Evolutionary conservation across 2,797 vertebrate genomes (phyloP), one percentile per base, ranked within the genome.

Genomic region (Sitta carolinensis): DNA sequence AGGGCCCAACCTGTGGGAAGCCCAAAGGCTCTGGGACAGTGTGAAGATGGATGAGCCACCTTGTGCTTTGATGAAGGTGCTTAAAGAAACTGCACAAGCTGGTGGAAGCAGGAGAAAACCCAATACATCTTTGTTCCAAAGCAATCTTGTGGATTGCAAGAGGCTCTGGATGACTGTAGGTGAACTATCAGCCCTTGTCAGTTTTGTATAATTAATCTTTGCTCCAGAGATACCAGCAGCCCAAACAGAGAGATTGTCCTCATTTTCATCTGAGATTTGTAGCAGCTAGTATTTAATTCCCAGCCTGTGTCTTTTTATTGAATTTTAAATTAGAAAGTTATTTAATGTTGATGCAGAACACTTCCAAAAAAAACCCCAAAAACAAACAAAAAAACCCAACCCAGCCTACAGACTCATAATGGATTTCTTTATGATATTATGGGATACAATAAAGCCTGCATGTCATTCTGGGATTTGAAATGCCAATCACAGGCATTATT

Each of bases 281-380:
- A 78, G 87, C 79, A 68, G 43, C 69, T 83, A 73, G 36, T 59
- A 17, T 81, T 94, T 84, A 84, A 92, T 92, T 91, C 62, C 78
- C 70, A 78, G 36, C 12, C 55, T 82, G 36, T 76, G 52, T 48
- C 62, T 94, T 94, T 89, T 96, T 62, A 82, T 61, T 95, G 93
- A 42, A 38, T 96, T 94, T 86, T 89, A 75, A 90, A 94, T 94
- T 67, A 91, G 66, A 55, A 85, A 68, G 76, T 72, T 93, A 91
- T 76, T 96, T 81, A 85, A 85, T 52, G 30, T 48, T 66, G 78
- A 85, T 48, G 64, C 42, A 86, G 57, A 78, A 25, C 6, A 13
- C 57, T 92, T 91, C 75, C 70, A n/a, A 85, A 43, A 89, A 89
- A 36, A 66, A 8, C 36, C 36, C 36, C 36, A 36, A 36, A 36